Evolutionary conservation across 37 sponge, comb jelly and placozoan species (phyloP), one percentile per base, ranked within the genome.

Genomic region (Bolinopsis microptera): DNA sequence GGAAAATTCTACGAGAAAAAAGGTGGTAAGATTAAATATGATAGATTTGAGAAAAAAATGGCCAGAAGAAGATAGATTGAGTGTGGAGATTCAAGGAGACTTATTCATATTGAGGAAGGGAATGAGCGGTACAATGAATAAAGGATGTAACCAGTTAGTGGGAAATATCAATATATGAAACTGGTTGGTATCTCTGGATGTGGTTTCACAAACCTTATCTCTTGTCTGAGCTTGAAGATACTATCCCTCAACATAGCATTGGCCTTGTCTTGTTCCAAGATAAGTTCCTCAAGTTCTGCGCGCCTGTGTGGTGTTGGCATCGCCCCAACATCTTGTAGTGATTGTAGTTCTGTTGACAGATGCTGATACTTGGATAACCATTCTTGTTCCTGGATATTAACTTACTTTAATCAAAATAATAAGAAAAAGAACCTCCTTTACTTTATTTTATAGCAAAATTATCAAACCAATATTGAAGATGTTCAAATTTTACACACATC

Each of bases 191-290:
- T n/a, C n/a, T n/a, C n/a, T n/a, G n/a, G n/a, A n/a, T n/a, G n/a
- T n/a, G n/a, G n/a, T n/a, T n/a, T n/a, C n/a, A 48, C 80, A 27
- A 9, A 77, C 80, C 80, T 86, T 38, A 86, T 86, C 35, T 86
- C 90, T 48, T 86, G 90, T 39, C 90, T 39, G 3, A 86, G 90
- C 39, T 86, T 86, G 90, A 86, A 86, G 48, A 86, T 86, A 34
- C 90, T 86, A 27, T 86, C 90, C 48, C 90, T 86, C 18, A 86
- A 38, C 27, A 41, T 1, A 38, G 90, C 90, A 25, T 86, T 86
- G 5, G 41, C 61, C 39, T 86, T 86, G 61, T 86, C 90, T 48
- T 86, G 90, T 38, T 86, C 90, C 31, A 86, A 34, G 16, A 86
- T 41, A 40, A 86, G 90, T 27, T 86, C 90, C 48, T 86, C 90